Percentiles rank a stretch among this genome's conserved stretches.
Conservation (phyloP, 2,888 invertebrate species). For the Mythimna loreyi region DNA sequence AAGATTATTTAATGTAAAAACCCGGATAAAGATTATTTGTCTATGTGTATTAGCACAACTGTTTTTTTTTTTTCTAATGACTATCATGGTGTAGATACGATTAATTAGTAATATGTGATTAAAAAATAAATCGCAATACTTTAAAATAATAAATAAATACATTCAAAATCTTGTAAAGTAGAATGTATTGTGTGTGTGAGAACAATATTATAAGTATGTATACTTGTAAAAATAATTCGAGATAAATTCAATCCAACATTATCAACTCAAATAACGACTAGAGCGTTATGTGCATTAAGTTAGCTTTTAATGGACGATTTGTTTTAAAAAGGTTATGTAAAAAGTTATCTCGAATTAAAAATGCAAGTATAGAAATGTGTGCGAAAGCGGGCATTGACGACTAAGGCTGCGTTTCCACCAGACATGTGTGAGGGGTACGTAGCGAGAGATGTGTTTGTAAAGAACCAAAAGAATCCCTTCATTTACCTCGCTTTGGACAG, state of each 20-base stretch:
- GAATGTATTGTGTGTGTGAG: conserved; percentile 20
- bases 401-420: too few species aligned
- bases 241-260: too few species aligned
- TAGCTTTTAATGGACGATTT: too few species aligned
- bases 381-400: conserved; percentile 29
- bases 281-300: too few species aligned
- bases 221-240: too few species aligned
- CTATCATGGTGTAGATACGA: conserved; percentile 25
- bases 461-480: too few species aligned
- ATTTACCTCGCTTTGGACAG: too few species aligned
- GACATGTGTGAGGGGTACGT: too few species aligned
- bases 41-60: conserved; percentile 41
- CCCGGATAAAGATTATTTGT: conserved; percentile 16
- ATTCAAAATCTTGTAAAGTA: conserved; percentile 30
- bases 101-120: conserved; percentile 5
- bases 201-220: conserved; percentile 5
- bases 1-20: conserved; percentile 30
- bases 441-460: too few species aligned
- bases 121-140: conserved; percentile 15
- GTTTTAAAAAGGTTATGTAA: too few species aligned
- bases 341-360: too few species aligned
- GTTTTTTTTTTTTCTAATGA: conserved; percentile 10
- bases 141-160: conserved; percentile 16
- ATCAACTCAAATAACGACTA: too few species aligned
- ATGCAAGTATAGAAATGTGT: conserved; percentile 20